Conservation (phyloP, 1,140 invertebrate genomes). For the Camponotus floridanus region DNA sequence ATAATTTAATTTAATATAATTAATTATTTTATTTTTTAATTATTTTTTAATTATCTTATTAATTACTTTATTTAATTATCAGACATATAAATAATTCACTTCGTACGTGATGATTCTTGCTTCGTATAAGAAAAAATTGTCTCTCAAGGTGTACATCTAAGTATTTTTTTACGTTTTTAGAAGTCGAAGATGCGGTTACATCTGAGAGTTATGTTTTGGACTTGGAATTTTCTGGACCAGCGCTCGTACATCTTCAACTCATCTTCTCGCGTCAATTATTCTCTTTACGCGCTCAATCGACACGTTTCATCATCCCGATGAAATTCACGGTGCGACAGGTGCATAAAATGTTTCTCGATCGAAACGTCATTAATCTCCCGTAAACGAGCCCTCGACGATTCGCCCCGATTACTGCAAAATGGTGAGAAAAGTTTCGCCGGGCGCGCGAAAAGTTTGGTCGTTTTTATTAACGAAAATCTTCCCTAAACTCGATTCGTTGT, state of each 20-base stretch:
- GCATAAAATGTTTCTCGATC: conserved; percentile 38
- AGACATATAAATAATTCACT: background rate
- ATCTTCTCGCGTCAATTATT: conserved; percentile 1
- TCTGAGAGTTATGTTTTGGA: background rate
- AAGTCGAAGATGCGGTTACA: background rate
- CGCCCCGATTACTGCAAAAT: conserved; percentile 9
- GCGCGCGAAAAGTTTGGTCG: background rate
- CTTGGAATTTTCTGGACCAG: background rate
- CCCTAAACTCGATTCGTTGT: background rate
- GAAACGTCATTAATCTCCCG: conserved; percentile 27
- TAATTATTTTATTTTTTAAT: too few species aligned
- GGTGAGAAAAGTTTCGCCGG: background rate
- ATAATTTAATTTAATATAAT: too few species aligned
- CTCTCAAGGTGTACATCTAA: background rate
- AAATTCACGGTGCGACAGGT: conserved; percentile 31
- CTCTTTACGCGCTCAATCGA: background rate
- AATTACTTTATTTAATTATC: too few species aligned
- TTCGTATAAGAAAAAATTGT: background rate
- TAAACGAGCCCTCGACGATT: conserved; percentile 2
- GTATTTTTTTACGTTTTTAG: background rate
- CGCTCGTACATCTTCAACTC: background rate
- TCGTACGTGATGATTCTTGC: background rate
- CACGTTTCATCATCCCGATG: background rate
- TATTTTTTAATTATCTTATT: too few species aligned
- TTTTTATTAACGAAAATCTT: background rate